phyloP scores from a whole-genome alignment of 2,888 invertebrate genomes.

The Coleophora flavipennella region DNA sequence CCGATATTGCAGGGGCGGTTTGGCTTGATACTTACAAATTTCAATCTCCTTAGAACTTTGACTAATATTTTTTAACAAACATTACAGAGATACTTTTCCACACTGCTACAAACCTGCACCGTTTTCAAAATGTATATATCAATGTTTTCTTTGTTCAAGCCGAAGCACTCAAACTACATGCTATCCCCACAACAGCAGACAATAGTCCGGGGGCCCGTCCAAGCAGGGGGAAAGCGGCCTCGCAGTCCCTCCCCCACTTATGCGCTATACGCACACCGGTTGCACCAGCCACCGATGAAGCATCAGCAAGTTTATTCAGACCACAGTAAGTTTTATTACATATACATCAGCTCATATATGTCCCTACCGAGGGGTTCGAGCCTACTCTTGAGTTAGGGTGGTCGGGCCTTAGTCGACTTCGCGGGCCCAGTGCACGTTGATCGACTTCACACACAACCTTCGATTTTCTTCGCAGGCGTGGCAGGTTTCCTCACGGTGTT shows the following conservation, averaged over 20 bases:
- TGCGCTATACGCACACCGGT: constrained; percentile 50
- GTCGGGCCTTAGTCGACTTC: too few species aligned
- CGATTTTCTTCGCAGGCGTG: too few species aligned
- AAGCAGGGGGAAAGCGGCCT: constrained; percentile 61
- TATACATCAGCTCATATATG: too few species aligned
- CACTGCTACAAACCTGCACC: constrained; percentile 14
- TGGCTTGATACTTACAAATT: too few species aligned
- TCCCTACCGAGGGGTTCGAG: too few species aligned
- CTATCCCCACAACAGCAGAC: constrained; percentile 46
- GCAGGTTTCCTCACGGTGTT: too few species aligned
- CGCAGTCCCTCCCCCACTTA: constrained; percentile 75
- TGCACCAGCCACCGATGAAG: constrained; percentile 59
- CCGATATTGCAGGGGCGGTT: too few species aligned
- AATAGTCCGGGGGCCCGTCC: constrained; percentile 56
- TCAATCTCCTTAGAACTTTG: too few species aligned
- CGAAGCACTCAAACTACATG: constrained; percentile 44
- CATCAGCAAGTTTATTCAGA: constrained; percentile 72
- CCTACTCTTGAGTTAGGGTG: too few species aligned
- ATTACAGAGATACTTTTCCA: neutral
- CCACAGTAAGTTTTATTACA: constrained; percentile 73
- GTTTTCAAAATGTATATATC: neutral
- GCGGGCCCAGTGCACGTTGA: too few species aligned
- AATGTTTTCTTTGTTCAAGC: constrained; percentile 20
- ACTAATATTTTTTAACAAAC: too few species aligned
- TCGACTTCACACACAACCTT: too few species aligned